phyloP scores from a whole-genome alignment of 35 echinoderm and acorn worm genomes.

The Ophiothrix spiculata region DNA sequence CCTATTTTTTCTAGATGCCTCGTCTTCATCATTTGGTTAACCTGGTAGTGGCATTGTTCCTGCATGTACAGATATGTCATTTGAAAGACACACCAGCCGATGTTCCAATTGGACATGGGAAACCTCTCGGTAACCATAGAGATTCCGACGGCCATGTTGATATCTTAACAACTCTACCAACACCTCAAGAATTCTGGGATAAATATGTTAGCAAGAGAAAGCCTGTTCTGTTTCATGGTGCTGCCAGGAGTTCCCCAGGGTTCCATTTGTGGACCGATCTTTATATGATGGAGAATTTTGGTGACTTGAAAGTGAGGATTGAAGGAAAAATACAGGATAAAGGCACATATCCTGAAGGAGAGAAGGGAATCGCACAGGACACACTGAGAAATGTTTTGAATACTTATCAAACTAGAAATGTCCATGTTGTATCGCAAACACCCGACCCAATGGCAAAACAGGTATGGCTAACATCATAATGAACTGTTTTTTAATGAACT shows the following conservation, averaged over 20 bases:
- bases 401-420: conserved; percentile 42
- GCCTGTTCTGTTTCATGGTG: conserved; percentile 70
- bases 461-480: too few species aligned
- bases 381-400: conserved; percentile 55
- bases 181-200: conserved; percentile 82
- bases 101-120: conserved; percentile 46
- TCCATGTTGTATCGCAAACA: conserved; percentile 69
- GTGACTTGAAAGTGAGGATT: conserved; percentile 79
- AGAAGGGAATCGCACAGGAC: conserved; percentile 64
- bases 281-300: conserved; percentile 63
- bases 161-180: conserved; percentile 43
- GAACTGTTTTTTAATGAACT: too few species aligned
- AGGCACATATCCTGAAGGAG: conserved; percentile 56
- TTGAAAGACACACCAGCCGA: not conserved
- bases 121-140: conserved; percentile 73
- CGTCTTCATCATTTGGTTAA: too few species aligned
- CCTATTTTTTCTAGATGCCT: too few species aligned
- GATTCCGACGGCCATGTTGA: conserved; percentile 77
- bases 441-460: conserved; percentile 44
- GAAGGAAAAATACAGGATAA: conserved; percentile 83
- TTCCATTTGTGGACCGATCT: conserved; percentile 74
- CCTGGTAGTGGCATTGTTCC: not conserved
- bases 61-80: too few species aligned
- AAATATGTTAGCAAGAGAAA: conserved; percentile 64
- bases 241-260: conserved; percentile 55